A percentile compares a stretch with the other conserved stretches of the same genome.
phyloP scores from a whole-genome alignment of 2,797 vertebrate species.

The Capromys pilorides region DNA sequence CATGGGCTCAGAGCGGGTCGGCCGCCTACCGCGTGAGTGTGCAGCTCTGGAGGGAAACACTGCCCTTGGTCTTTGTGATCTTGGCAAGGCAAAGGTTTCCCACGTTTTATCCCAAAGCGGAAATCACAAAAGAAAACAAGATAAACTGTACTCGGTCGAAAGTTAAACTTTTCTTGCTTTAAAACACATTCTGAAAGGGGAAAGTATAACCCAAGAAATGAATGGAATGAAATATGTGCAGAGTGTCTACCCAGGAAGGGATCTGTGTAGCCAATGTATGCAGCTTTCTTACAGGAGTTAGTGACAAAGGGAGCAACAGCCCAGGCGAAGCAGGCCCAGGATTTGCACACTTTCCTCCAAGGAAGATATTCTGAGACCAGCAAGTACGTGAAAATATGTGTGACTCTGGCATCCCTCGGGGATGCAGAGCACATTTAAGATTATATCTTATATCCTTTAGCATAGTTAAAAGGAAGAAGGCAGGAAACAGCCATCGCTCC shows the following conservation, averaged over 20 bases:
- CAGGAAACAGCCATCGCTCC: background rate
- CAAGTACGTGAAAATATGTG: background rate
- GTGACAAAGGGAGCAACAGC: background rate
- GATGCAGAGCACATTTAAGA: background rate
- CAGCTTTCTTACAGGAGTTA: background rate
- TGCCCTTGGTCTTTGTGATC: background rate
- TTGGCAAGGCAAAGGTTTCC: background rate
- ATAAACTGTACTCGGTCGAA: background rate
- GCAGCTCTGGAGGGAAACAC: background rate
- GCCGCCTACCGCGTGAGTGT: background rate
- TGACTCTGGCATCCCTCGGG: background rate
- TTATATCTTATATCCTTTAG: background rate
- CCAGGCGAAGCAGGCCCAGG: background rate
- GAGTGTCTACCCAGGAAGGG: background rate
- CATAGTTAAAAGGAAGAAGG: background rate
- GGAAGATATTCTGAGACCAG: background rate
- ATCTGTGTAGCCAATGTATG: background rate
- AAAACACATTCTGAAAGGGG: background rate
- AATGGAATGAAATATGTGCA: background rate
- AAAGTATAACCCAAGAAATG: background rate
- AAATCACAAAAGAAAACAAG: background rate
- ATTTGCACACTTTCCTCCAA: conserved; percentile 15
- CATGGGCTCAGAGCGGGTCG: background rate
- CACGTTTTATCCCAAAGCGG: background rate
- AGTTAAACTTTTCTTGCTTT: background rate